Percentiles rank a stretch among this genome's conserved stretches.
These are phyloP conservation scores for Diadumene lineata DNA, from an alignment of 92 coral and sea anemone genomes.

Conservation along the genomic window DNA sequence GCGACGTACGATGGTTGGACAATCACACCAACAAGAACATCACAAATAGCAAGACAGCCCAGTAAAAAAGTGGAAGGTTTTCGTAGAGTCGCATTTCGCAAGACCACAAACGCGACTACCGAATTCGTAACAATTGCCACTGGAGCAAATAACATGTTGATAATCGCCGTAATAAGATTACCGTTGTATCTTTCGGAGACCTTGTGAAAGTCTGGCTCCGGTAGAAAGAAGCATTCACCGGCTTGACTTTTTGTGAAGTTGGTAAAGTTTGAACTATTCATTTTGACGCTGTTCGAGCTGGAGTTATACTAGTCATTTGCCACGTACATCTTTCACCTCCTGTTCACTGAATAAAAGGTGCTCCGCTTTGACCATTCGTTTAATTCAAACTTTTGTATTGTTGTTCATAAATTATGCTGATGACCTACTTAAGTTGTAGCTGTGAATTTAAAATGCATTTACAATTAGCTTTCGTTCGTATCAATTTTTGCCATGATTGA, in stretches of 20 bases:
- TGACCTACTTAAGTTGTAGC: too few species aligned
- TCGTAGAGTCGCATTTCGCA: constrained; percentile 46
- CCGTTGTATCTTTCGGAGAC: constrained; percentile 50
- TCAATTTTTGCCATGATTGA: too few species aligned
- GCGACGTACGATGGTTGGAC: constrained; percentile 68
- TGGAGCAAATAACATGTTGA: constrained; percentile 63
- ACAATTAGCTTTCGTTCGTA: too few species aligned
- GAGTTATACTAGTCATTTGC: too few species aligned
- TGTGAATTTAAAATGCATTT: too few species aligned
- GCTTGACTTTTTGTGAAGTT: background rate
- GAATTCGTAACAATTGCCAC: constrained; percentile 62
- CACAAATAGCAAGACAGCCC: constrained; percentile 75
- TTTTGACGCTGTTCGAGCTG: background rate
- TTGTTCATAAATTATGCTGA: too few species aligned
- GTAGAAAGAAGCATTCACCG: constrained; percentile 57
- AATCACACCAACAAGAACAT: constrained; percentile 53
- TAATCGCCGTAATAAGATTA: constrained; percentile 61
- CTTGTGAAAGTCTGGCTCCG: constrained; percentile 54
- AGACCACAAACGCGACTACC: constrained; percentile 42
- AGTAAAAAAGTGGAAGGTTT: constrained; percentile 66
- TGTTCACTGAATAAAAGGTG: too few species aligned
- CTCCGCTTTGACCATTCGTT: too few species aligned
- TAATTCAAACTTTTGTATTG: too few species aligned
- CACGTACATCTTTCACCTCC: too few species aligned
- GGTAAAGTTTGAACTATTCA: background rate